Evolutionary conservation across 2,888 invertebrate genomes (phyloP).

Genomic region (Autographa pulchrina): DNA sequence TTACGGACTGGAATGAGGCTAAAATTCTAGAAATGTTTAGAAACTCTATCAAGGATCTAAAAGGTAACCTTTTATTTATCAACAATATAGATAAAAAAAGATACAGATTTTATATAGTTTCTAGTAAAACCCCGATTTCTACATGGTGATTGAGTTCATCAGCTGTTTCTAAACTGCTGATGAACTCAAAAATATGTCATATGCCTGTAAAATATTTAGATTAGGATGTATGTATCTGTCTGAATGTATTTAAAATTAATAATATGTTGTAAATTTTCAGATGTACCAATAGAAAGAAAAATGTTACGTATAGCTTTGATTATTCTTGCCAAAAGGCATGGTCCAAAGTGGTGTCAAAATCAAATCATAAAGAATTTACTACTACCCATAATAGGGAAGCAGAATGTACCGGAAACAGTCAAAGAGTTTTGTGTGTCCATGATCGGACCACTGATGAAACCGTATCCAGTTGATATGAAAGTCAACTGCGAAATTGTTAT

Average conservation of each 20-base stretch:
- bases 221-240: too few species aligned
- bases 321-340: slow-evolving; percentile 81
- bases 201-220: too few species aligned
- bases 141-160: too few species aligned
- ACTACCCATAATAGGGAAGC: slow-evolving; percentile 75
- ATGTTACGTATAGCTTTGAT: slow-evolving; percentile 77
- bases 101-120: too few species aligned
- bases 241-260: background rate
- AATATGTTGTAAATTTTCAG: slow-evolving; percentile 69
- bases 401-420: slow-evolving; percentile 61
- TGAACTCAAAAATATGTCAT: too few species aligned
- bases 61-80: slow-evolving; percentile 66
- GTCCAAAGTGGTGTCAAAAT: slow-evolving; percentile 82
- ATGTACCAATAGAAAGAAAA: slow-evolving; percentile 71
- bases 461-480: slow-evolving; percentile 82
- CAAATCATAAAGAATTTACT: slow-evolving; percentile 79
- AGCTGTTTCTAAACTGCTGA: too few species aligned
- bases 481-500: slow-evolving; percentile 79
- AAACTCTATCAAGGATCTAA: slow-evolving; percentile 71
- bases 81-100: background rate
- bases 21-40: slow-evolving; percentile 79
- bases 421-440: slow-evolving; percentile 77
- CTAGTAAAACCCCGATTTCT: too few species aligned
- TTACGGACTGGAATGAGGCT: slow-evolving; percentile 81
- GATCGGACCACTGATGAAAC: slow-evolving; percentile 81